These are phyloP conservation scores for Scleropages formosus DNA, from an alignment of 2,797 vertebrate genomes.

Conservation along the genomic window DNA sequence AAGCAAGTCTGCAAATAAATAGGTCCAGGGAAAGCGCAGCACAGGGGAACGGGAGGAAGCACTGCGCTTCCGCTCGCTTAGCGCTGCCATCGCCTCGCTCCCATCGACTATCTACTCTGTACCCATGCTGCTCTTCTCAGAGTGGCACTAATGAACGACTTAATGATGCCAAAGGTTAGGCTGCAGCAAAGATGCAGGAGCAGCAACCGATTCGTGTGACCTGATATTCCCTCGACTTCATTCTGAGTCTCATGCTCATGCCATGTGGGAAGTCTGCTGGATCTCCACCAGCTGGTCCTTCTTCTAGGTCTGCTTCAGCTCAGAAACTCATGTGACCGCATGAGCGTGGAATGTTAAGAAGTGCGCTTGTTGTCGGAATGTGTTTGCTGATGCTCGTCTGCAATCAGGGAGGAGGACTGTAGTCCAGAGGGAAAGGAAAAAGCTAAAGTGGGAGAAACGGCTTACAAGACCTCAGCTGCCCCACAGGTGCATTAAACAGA, in stretches of 20 bases:
- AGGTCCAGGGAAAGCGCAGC: constrained; percentile 25
- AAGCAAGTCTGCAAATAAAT: constrained; percentile 48
- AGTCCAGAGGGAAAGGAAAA: too few species aligned
- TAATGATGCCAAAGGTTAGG: background rate
- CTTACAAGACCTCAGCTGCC: too few species aligned
- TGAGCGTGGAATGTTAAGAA: background rate
- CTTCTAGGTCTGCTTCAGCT: constrained; percentile 1
- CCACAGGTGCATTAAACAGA: too few species aligned
- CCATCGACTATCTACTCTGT: background rate
- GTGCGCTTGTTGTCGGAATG: too few species aligned
- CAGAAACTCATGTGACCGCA: background rate
- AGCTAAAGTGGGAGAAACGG: too few species aligned
- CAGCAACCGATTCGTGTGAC: constrained; percentile 5
- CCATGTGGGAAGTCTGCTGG: background rate
- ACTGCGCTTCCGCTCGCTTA: constrained; percentile 4
- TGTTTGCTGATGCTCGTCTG: too few species aligned
- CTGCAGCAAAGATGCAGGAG: too few species aligned
- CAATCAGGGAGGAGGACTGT: too few species aligned
- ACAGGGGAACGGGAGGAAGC: background rate
- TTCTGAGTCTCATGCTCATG: constrained; percentile 8
- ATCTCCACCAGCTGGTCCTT: constrained; percentile 1
- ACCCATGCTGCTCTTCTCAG: background rate
- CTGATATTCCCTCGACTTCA: constrained; percentile 13
- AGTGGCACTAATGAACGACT: constrained; percentile 1
- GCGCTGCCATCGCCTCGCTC: too few species aligned